phyloP scores from a whole-genome alignment of 2,888 invertebrate genomes.

The Caenorhabditis afra region DNA sequence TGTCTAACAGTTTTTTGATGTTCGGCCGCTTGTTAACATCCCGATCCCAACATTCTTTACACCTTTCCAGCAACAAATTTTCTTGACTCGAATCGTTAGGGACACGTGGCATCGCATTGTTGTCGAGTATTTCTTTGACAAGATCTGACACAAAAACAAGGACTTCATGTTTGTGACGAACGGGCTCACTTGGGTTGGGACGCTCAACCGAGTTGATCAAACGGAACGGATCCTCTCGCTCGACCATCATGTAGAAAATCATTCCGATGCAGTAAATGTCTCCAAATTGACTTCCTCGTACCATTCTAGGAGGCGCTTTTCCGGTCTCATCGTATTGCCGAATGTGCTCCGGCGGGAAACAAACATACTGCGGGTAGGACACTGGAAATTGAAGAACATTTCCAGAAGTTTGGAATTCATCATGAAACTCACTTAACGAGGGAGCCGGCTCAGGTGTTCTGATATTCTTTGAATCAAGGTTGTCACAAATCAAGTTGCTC shows the following conservation, averaged over 20 bases:
- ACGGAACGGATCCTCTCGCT: constrained; percentile 65
- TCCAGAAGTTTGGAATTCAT: not conserved
- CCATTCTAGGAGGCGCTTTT: constrained; percentile 63
- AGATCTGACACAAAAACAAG: constrained; percentile 18
- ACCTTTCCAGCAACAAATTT: constrained; percentile 9
- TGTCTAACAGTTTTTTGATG: constrained; percentile 23
- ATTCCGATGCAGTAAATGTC: constrained; percentile 74
- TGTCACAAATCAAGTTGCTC: constrained; percentile 65
- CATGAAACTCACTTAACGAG: constrained; percentile 39
- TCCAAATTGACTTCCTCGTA: constrained; percentile 67
- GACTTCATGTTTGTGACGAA: too few species aligned
- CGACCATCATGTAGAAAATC: constrained; percentile 69
- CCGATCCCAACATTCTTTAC: constrained; percentile 42
- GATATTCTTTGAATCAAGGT: constrained; percentile 64
- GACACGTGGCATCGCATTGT: constrained; percentile 28
- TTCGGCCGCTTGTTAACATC: constrained; percentile 31
- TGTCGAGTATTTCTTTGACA: constrained; percentile 28
- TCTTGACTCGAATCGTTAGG: constrained; percentile 11
- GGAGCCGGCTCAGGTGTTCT: constrained; percentile 59
- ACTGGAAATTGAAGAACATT: constrained; percentile 38
- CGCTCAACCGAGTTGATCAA: constrained; percentile 26
- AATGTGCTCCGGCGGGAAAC: constrained; percentile 75
- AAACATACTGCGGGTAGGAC: constrained; percentile 62
- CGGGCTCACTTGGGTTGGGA: constrained; percentile 31
- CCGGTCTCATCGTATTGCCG: constrained; percentile 66